These are phyloP conservation scores for Babylonia areolata DNA, from an alignment of 1,140 invertebrate species.

Conservation along the genomic window DNA sequence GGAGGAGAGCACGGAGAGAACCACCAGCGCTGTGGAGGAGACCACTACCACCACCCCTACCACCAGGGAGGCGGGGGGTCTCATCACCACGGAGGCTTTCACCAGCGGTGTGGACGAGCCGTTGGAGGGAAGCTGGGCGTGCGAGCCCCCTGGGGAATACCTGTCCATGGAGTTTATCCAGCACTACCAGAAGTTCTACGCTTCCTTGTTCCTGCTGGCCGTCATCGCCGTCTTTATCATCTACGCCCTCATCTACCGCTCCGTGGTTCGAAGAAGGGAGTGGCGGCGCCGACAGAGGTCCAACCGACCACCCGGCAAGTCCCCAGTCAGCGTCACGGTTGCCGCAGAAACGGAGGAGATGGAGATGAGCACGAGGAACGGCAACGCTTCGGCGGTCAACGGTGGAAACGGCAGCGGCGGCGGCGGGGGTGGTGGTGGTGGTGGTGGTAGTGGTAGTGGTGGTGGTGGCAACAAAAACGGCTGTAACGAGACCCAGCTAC, in stretches of 20 bases:
- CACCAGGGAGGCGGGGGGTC: neutral
- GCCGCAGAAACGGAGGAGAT: slow-evolving; percentile 42
- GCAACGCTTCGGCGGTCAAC: neutral
- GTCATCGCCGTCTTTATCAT: slow-evolving; percentile 62
- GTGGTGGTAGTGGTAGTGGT: neutral
- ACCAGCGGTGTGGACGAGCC: neutral
- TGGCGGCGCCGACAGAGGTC: slow-evolving; percentile 48
- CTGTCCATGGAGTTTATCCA: slow-evolving; percentile 50
- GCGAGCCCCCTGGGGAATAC: slow-evolving; percentile 50
- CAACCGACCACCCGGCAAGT: neutral
- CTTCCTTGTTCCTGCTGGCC: slow-evolving; percentile 62
- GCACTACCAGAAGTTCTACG: slow-evolving; percentile 64
- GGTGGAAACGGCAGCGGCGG: neutral
- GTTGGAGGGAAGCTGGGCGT: slow-evolving; percentile 23
- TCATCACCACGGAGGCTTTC: neutral
- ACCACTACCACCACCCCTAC: neutral
- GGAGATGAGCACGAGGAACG: slow-evolving; percentile 43
- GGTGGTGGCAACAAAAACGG: slow-evolving; percentile 34
- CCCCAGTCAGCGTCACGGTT: slow-evolving; percentile 3
- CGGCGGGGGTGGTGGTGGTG: neutral
- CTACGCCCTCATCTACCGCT: slow-evolving; percentile 65
- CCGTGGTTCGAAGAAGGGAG: slow-evolving; percentile 56
- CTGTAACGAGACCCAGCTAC: slow-evolving; percentile 37
- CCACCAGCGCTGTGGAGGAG: neutral
- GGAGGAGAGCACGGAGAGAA: neutral